Base-by-base conservation (phyloP, 2,888 invertebrate species). In the Drosophila nr. perissopoda region DNA sequence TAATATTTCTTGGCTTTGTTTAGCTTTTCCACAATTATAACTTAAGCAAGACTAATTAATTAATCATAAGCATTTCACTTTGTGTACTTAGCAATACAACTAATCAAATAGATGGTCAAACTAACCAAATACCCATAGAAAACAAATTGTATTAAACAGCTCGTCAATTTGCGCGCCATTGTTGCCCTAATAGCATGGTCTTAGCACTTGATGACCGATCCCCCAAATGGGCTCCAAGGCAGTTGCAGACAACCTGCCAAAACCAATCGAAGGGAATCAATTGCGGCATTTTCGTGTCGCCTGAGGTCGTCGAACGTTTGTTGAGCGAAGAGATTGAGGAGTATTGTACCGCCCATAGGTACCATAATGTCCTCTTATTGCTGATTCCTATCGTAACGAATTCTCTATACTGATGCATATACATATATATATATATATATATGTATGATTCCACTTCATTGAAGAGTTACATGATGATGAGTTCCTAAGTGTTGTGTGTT, bases 241-340 rank as follows among this genome's bases (percentile, higher is more conserved):
- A 27, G 16, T 10, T 29, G n/a, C 27, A 54, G 29, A 48, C 66
- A 68, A 61, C 69, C 56, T 70, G 79, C 77, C 65, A 74, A 75
- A 83, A 77, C 81, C 89, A 85, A 89, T 85, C 77, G 84, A 87
- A 89, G 79, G 79, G 79, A 85, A 87, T 89, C 89, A 87, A 84
- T 87, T 87, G 84, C 82, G 71, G 71, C 82, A 76, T 82, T 82
- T 69, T 63, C 77, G 77, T 76, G 57, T 74, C 69, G 64, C 68
- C 67, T 48, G 66, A 57, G 82, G 82, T 82, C 79, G 60, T 67
- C 74, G 81, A 66, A 74, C 74, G 69, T 46, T 51, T 61, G 48
- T 18, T 31, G 31, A 10, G 62, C 21, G 46, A 21, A 7, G 34
- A 40, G 11, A 8, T 4, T 40, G 21, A 31, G 21, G 1, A 21